phyloP scores from a whole-genome alignment of 2,113 vertebrate species.

The Aspidoscelis tigris region DNA sequence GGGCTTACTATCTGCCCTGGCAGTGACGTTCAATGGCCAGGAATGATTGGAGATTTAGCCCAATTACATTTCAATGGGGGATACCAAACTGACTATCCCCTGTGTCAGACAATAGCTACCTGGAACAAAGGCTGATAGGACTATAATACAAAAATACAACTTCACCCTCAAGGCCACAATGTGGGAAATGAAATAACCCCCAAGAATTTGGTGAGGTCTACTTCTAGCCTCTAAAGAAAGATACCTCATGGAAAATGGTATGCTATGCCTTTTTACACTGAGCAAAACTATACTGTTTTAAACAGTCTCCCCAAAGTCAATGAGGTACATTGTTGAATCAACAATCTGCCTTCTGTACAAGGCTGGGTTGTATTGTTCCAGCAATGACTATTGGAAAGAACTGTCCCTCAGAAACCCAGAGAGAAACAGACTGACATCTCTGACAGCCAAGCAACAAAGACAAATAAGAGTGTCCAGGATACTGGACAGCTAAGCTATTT shows the following conservation, averaged over 20 bases:
- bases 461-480: not conserved
- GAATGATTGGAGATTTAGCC: no score
- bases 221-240: not conserved
- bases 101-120: not conserved
- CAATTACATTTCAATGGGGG: no score
- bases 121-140: not conserved
- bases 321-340: constrained; percentile 13
- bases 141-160: not conserved
- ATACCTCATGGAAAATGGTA: not conserved
- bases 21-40: no score
- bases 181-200: not conserved
- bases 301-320: constrained; percentile 2
- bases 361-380: constrained; percentile 20
- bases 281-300: not conserved
- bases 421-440: not conserved
- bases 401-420: not conserved
- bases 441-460: constrained; percentile 12
- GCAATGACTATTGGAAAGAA: constrained; percentile 6
- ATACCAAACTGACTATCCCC: no score
- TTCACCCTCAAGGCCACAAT: not conserved
- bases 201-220: not conserved
- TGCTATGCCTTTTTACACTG: not conserved
- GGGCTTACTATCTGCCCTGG: no score
- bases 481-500: not conserved
- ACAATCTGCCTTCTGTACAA: not conserved